Percentiles rank a stretch among this genome's conserved stretches.
These are phyloP conservation scores for Diabrotica balteata DNA, from an alignment of 2,888 invertebrate species.

Conservation along the genomic window DNA sequence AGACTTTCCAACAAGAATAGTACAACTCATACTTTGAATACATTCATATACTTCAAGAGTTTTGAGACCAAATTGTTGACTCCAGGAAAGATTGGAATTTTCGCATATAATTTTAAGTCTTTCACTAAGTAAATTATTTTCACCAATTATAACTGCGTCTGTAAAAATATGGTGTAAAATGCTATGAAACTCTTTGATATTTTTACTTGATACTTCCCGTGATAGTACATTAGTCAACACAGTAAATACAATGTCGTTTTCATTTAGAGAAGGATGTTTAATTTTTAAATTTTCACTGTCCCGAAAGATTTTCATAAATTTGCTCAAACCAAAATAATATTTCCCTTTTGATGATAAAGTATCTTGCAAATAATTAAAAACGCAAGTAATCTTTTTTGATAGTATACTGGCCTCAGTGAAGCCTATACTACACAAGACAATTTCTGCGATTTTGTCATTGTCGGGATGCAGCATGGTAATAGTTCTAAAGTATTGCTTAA, in stretches of 20 bases:
- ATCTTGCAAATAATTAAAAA: conserved; percentile 62
- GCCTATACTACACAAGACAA: conserved; percentile 78
- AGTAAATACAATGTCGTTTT: conserved; percentile 76
- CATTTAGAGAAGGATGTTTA: conserved; percentile 72
- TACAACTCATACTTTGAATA: conserved; percentile 82
- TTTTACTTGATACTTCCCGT: conserved; percentile 84
- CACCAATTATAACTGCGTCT: conserved; percentile 66
- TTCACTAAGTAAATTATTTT: conserved; percentile 20
- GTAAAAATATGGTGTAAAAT: conserved; percentile 89
- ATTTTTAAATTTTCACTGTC: conserved; percentile 81
- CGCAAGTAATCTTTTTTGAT: conserved; percentile 78
- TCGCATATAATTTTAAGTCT: conserved; percentile 69
- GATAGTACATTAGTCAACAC: conserved; percentile 86
- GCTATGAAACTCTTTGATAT: conserved; percentile 79
- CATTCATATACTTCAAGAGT: conserved; percentile 86
- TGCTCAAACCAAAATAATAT: conserved; percentile 83
- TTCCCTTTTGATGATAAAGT: conserved; percentile 75
- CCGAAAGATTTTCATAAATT: conserved; percentile 79
- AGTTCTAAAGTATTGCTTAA: conserved; percentile 80
- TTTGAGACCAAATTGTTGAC: conserved; percentile 75
- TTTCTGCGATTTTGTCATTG: conserved; percentile 81
- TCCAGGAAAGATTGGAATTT: conserved; percentile 73
- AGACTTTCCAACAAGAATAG: conserved; percentile 85
- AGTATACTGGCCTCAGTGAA: conserved; percentile 74
- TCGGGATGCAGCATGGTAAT: conserved; percentile 87